Evolutionary conservation across 2,113 vertebrate genomes (phyloP), one percentile per base, ranked within the genome.

Genomic region (Triplophysa dalaica): DNA sequence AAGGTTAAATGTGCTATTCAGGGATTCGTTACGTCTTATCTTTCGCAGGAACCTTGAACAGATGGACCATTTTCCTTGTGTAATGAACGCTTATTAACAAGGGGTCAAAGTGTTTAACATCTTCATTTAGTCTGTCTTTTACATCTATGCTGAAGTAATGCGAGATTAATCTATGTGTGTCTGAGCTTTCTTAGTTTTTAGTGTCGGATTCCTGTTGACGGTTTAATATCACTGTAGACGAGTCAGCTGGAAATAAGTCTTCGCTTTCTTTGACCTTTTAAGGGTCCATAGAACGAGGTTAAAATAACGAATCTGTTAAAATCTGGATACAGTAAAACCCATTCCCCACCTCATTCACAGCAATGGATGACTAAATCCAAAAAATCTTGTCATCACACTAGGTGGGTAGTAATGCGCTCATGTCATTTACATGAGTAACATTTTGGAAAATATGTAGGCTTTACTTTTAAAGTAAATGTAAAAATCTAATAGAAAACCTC

Each of bases 31-130:
- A 81, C 45, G 58, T 61, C 14, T 74, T 72, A 70, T 84, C 70
- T 70, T 81, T 72, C 48, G n/a, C 69, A 64, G 13, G 22, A 81
- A 82, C 64, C 77, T 75, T 70, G 56, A 81, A 73, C 76, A 79
- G 69, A 81, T 84, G 67, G 68, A 24, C 56, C 52, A 65, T 65
- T 67, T 77, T 11, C 58, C 66, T 17, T 65, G n/a, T 58, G 83
- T 66, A 84, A 84, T 72, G 66, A 78, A 84, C 80, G 70, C 80
- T 62, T 38, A 84, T 70, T 74, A 76, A 61, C 24, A 81, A 60
- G 70, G 54, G 22, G 63, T 58, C 70, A 60, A 60, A 78, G 65
- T 66, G 60, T 61, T 70, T 66, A 79, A 79, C 75, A 61, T 79
- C 70, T 82, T 79, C 63, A 82, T 79, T 65, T 60, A 56, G 24